Conservation (phyloP, 2,113 vertebrate species). For the Melanerpes aurifrons region DNA sequence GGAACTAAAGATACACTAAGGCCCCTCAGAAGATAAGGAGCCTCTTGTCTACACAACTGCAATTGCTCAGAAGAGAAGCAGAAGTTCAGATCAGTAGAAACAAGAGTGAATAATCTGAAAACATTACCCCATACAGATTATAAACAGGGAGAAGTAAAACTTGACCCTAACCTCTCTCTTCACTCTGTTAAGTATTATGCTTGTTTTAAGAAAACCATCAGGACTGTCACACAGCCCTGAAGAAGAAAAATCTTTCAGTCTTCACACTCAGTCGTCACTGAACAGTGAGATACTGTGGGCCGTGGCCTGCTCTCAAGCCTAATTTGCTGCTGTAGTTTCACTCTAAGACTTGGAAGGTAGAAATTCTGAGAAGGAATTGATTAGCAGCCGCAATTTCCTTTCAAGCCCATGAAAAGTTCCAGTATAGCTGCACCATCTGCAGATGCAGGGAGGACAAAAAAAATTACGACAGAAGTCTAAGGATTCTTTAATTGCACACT, state of each 20-base stretch:
- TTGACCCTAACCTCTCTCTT: background rate
- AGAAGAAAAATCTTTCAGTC: background rate
- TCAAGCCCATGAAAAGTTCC: background rate
- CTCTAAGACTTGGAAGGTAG: background rate
- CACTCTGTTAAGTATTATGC: background rate
- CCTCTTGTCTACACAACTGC: background rate
- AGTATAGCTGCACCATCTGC: constrained; percentile 7
- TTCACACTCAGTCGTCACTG: background rate
- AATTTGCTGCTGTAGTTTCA: background rate
- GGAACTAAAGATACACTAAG: background rate
- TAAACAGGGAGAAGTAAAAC: background rate
- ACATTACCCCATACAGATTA: background rate
- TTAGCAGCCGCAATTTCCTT: background rate
- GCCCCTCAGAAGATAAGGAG: background rate
- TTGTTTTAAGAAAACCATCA: background rate
- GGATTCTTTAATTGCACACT: constrained; percentile 63
- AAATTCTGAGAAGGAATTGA: background rate
- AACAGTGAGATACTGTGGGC: background rate
- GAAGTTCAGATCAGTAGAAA: background rate
- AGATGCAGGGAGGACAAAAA: background rate
- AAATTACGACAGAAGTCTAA: constrained; percentile 35
- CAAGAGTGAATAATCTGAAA: background rate
- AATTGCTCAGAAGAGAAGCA: background rate
- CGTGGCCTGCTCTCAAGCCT: background rate
- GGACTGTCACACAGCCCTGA: background rate